A percentile compares a stretch with the other conserved stretches of the same genome.
These are phyloP conservation scores for Pyrochroa serraticornis DNA, from an alignment of 2,888 invertebrate species.

Conservation along the genomic window DNA sequence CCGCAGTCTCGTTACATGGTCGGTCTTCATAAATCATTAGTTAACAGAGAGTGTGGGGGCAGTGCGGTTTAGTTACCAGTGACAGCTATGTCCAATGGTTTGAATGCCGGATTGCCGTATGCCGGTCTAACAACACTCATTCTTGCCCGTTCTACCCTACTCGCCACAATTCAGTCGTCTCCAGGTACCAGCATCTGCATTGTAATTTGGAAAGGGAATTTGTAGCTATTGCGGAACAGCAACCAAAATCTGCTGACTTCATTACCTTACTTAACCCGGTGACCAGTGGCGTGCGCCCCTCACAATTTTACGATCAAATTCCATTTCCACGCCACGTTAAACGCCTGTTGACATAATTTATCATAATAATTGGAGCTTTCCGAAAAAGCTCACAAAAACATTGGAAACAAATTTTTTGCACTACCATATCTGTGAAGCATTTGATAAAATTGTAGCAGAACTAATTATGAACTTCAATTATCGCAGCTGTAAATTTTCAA, in stretches of 20 bases:
- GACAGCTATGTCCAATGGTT: slow-evolving; percentile 25
- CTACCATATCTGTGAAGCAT: no score
- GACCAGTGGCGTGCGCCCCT: slow-evolving; percentile 3
- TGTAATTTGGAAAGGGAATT: slow-evolving; percentile 11
- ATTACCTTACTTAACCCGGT: background rate
- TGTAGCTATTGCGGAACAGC: slow-evolving; percentile 4
- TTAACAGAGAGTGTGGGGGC: slow-evolving; percentile 22
- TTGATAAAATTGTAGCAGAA: no score
- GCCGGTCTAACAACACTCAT: slow-evolving; percentile 14
- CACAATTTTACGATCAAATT: background rate
- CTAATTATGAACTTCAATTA: slow-evolving; percentile 23
- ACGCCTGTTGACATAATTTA: no score
- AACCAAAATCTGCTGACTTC: background rate
- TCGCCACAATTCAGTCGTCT: slow-evolving; percentile 13
- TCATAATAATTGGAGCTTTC: no score
- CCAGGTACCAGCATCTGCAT: slow-evolving; percentile 10
- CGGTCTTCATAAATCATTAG: slow-evolving; percentile 30
- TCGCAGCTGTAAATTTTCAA: slow-evolving; percentile 25
- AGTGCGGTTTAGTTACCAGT: slow-evolving; percentile 24
- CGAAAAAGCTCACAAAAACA: no score
- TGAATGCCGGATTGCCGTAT: slow-evolving; percentile 16
- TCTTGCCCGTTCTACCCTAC: slow-evolving; percentile 12
- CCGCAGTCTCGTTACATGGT: slow-evolving; percentile 27
- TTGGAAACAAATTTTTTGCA: no score
- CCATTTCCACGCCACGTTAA: no score